Percentiles rank a stretch among this genome's conserved stretches.
Evolutionary conservation across 2,888 invertebrate genomes (phyloP).

Genomic region (Acronicta aceris): DNA sequence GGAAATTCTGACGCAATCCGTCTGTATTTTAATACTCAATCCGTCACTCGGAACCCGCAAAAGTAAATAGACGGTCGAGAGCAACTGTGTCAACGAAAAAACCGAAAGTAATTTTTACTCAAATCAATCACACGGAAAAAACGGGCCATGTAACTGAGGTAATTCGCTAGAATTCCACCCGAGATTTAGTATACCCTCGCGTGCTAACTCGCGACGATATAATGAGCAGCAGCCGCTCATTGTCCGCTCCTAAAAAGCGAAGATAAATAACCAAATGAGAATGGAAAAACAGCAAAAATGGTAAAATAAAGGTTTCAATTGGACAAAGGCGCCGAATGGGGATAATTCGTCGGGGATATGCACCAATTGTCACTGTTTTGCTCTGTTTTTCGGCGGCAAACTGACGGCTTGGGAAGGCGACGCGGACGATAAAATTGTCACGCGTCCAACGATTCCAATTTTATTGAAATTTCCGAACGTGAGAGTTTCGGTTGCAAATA

Average conservation of each 20-base stretch:
- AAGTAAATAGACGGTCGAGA: constrained; percentile 39
- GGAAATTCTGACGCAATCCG: neutral
- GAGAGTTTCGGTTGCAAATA: constrained; percentile 50
- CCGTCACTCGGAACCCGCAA: constrained; percentile 26
- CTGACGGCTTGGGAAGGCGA: constrained; percentile 68
- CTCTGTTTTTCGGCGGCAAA: constrained; percentile 76
- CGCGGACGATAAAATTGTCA: constrained; percentile 80
- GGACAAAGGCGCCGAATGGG: constrained; percentile 87
- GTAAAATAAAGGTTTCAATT: constrained; percentile 87
- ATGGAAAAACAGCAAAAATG: constrained; percentile 88
- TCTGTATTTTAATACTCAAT: constrained; percentile 41
- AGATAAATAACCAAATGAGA: constrained; percentile 89
- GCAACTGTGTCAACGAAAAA: constrained; percentile 66
- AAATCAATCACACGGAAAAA: constrained; percentile 87
- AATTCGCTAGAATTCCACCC: constrained; percentile 88
- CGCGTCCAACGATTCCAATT: constrained; percentile 58
- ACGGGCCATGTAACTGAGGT: constrained; percentile 80
- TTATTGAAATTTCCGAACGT: constrained; percentile 56
- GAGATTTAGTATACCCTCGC: constrained; percentile 85
- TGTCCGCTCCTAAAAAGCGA: constrained; percentile 82
- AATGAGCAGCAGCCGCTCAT: constrained; percentile 79
- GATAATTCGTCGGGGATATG: constrained; percentile 88
- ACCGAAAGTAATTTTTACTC: constrained; percentile 86
- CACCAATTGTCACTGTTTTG: constrained; percentile 88
- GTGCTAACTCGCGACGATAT: constrained; percentile 84